phyloP scores from a whole-genome alignment of 2,113 vertebrate genomes.

The Etia nguti region DNA sequence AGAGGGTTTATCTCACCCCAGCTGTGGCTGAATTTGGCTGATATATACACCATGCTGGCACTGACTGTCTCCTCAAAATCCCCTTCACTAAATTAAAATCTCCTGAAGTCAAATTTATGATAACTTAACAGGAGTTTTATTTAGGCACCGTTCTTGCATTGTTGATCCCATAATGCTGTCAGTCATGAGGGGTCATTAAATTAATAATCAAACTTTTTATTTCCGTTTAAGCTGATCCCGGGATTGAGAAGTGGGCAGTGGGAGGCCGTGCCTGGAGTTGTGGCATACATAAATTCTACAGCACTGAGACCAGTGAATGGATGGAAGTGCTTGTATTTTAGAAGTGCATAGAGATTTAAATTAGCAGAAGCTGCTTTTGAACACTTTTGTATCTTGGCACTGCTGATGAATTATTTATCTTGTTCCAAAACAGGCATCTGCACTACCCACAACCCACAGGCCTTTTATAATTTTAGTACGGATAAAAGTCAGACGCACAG shows the following conservation, averaged over 20 bases:
- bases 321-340: not conserved
- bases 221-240: not conserved
- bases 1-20: constrained; percentile 28
- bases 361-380: not conserved
- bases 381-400: not conserved
- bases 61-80: not conserved
- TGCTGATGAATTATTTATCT: not conserved
- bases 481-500: not conserved
- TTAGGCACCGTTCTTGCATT: not conserved
- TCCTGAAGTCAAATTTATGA: too few relatives aligned
- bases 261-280: not conserved
- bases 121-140: not conserved
- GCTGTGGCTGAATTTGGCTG: not conserved
- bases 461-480: not conserved
- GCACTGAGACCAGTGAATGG: not conserved
- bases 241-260: not conserved
- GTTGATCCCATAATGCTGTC: not conserved
- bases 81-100: not conserved
- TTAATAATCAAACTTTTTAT: not conserved
- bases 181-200: not conserved
- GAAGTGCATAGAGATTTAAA: not conserved
- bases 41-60: not conserved
- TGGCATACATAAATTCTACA: not conserved
- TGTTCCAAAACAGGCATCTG: not conserved
- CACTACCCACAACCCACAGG: not conserved